A percentile compares a stretch with the other conserved stretches of the same genome.
Conservation (phyloP, 1,140 invertebrate species). For the Uloborus diversus region DNA sequence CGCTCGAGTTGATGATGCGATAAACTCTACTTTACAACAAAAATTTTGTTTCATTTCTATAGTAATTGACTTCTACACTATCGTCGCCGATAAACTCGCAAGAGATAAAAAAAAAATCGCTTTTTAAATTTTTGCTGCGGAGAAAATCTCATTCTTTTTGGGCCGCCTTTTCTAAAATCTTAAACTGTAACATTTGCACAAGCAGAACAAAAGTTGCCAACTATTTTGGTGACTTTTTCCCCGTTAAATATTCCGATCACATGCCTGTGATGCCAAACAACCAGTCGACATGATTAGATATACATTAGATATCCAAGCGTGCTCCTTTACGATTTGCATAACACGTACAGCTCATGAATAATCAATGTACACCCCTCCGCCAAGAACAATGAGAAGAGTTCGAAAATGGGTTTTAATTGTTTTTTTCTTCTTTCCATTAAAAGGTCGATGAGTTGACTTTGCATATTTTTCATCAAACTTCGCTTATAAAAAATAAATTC, state of each 20-base stretch:
- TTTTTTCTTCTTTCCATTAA: slow-evolving; percentile 53
- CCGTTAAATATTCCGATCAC: background rate
- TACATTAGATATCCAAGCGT: slow-evolving; percentile 19
- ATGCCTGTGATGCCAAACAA: background rate
- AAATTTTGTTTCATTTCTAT: too few species aligned
- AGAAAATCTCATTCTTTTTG: too few species aligned
- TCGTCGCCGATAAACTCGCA: too few species aligned
- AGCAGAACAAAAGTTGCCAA: too few species aligned
- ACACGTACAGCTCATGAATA: slow-evolving; percentile 51
- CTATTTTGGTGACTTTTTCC: background rate
- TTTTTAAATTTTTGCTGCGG: too few species aligned
- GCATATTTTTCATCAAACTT: slow-evolving; percentile 54
- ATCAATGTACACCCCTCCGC: slow-evolving; percentile 37
- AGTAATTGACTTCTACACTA: too few species aligned
- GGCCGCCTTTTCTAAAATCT: too few species aligned
- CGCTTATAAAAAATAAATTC: slow-evolving; percentile 10
- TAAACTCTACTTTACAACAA: too few species aligned
- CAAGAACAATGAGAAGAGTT: slow-evolving; percentile 45
- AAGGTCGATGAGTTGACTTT: slow-evolving; percentile 55
- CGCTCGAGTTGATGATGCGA: too few species aligned
- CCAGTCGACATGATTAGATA: slow-evolving; percentile 42
- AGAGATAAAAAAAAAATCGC: too few species aligned
- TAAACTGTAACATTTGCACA: too few species aligned
- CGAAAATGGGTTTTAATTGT: slow-evolving; percentile 50
- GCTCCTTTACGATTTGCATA: slow-evolving; percentile 39